Evolutionary conservation across 2,888 invertebrate genomes (phyloP), one percentile per base, ranked within the genome.

Genomic region (Tenodera sinensis): DNA sequence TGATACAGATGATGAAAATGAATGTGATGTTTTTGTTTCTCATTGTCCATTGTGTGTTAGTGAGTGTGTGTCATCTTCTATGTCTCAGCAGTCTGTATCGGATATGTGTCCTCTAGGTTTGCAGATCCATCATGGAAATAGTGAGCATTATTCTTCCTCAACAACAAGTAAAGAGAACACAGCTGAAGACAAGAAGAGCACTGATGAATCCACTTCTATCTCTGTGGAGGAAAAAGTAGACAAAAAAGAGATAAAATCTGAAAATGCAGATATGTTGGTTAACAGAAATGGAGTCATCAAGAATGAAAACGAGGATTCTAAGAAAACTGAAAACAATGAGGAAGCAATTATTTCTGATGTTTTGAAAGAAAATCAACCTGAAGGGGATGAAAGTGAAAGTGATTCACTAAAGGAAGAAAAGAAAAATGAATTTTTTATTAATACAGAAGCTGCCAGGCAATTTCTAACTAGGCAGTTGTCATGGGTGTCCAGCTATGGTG

Each of bases 361-460:
- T 20, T 71, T 71, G 6, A 86, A 86, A 28, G 9, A 12, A 28
- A 27, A 28, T 28, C 71, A 81, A 25, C 14, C 28, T 81, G 54
- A 85, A 82, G 54, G 30, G 30, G 30, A 47, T 25, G 90, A 90
- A 91, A 93, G 93, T 92, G 93, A 93, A 89, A 92, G 93, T 91
- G 93, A 94, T 92, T 93, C 92, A 92, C 90, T 89, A 14, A 93
- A 92, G 89, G 93, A 93, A 85, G 93, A 93, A 88, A 95, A 95
- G 92, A 93, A 94, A 89, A 96, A 96, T 92, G 95, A 96, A 91
- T 95, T 96, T 91, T 96, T 97, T 92, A 95, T 97, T n/a, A 96
- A 97, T 92, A 96, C 96, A 47, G 96, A 96, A 93, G 96, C 96
- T 85, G 97, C 97, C 6, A 95, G 95, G 91, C 96, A 97, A 91